Evolutionary conservation across 1,140 invertebrate genomes (phyloP), one percentile per base, ranked within the genome.

Genomic region (Chionoecetes opilio): DNA sequence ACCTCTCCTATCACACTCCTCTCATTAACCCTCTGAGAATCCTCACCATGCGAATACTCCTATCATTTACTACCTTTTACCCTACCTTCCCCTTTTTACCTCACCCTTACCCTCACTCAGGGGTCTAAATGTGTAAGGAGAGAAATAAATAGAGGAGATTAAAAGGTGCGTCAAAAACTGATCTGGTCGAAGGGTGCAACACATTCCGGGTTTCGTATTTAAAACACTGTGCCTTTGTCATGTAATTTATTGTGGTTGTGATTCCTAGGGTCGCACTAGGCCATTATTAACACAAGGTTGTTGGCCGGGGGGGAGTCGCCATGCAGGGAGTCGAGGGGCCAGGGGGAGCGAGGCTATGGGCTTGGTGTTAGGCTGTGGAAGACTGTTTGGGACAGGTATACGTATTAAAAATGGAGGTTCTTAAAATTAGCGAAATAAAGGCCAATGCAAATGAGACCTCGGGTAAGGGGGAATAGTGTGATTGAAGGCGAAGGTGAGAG

Each of bases 381-480:
- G 2, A 0, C 46, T 53, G 46, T 53, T 75, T 17, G 21, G 63
- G 63, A 26, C 11, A 75, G n/a, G 63, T 17, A 75, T 17, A 75
- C 21, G 21, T 75, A 75, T 75, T 17, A 75, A 75, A 75, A 75
- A 75, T 75, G 63, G 63, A 75, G 63, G n/a, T 75, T 75, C n/a
- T 26, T 75, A n/a, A 75, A 75, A n/a, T 75, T n/a, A 75, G 63
- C 63, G 63, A 75, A 75, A 75, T 75, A 75, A 75, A 75, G n/a
- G 63, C 21, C 63, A 75, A 75, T 75, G 63, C 63, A 75, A 75
- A 75, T 75, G 63, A 26, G n/a, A n/a, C n/a, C n/a, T n/a, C n/a
- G n/a, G n/a, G n/a, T n/a, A n/a, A n/a, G 63, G 63, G 63, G n/a
- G 63, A 75, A 75, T 75, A 75, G 63, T n/a, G n/a, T 75, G 63